Conservation (phyloP, 2,888 invertebrate species). For the Cistogaster globosa region DNA sequence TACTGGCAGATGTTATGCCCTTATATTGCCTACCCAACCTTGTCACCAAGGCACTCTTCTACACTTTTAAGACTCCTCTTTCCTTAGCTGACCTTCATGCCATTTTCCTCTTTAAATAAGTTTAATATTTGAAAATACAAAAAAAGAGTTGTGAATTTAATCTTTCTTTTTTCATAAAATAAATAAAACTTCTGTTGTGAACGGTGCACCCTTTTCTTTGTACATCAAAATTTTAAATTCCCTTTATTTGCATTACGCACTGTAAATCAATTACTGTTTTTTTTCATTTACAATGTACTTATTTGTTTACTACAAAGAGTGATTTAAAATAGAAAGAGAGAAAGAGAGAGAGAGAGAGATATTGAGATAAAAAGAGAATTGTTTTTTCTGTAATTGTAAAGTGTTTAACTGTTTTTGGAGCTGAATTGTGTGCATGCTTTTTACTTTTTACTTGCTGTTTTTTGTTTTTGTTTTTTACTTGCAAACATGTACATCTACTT, state of each 20-base stretch:
- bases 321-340: neutral
- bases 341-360: conserved; percentile 11
- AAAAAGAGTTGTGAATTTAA: no score
- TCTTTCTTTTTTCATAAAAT: no score
- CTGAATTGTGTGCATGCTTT: conserved; percentile 24
- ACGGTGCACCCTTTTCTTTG: no score
- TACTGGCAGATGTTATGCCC: no score
- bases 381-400: neutral
- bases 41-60: no score
- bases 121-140: no score
- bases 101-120: no score
- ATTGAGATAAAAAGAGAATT: neutral
- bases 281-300: neutral
- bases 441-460: conserved; percentile 1
- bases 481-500: neutral
- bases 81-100: no score
- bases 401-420: conserved; percentile 37
- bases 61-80: no score
- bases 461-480: conserved; percentile 15
- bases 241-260: conserved; percentile 38
- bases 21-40: no score
- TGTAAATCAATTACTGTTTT: neutral
- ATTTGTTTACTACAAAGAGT: neutral
- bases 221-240: neutral
- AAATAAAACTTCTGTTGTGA: no score